These are phyloP conservation scores for Xiphophorus birchmanni DNA, from an alignment of 2,797 vertebrate genomes.

Conservation along the genomic window DNA sequence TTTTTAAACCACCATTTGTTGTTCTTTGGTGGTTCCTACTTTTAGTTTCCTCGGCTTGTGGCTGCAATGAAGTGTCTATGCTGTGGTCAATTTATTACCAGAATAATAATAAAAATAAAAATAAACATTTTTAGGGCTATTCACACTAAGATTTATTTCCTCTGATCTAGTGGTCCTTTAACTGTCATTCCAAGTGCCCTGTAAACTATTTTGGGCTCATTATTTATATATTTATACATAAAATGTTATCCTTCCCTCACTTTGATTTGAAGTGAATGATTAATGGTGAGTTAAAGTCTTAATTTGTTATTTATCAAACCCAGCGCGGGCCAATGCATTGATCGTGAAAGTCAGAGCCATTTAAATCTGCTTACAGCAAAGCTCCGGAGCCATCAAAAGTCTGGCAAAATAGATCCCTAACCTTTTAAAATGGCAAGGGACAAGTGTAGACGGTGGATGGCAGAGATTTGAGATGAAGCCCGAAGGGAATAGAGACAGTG, in stretches of 20 bases:
- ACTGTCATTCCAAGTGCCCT: neutral
- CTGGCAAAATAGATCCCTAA: constrained; percentile 47
- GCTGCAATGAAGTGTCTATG: neutral
- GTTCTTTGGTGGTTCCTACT: neutral
- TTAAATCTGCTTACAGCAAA: constrained; percentile 9
- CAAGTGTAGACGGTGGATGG: constrained; percentile 39
- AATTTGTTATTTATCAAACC: constrained; percentile 4
- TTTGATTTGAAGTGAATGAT: neutral
- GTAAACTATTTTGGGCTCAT: neutral
- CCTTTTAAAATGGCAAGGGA: constrained; percentile 62
- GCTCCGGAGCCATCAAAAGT: constrained; percentile 11
- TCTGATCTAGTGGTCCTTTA: neutral
- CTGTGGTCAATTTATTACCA: neutral
- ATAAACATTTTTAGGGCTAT: no score
- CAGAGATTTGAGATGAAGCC: constrained; percentile 35
- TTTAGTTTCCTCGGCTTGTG: no score
- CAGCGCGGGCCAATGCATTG: neutral
- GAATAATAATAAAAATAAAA: no score
- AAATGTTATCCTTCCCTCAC: neutral
- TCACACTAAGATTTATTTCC: neutral
- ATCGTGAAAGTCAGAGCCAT: neutral
- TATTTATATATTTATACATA: neutral
- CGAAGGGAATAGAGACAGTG: constrained; percentile 56
- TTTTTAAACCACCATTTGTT: neutral
- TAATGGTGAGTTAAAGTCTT: neutral